Evolutionary conservation across 2,797 vertebrate genomes (phyloP).

Genomic region (Limosa lapponica): DNA sequence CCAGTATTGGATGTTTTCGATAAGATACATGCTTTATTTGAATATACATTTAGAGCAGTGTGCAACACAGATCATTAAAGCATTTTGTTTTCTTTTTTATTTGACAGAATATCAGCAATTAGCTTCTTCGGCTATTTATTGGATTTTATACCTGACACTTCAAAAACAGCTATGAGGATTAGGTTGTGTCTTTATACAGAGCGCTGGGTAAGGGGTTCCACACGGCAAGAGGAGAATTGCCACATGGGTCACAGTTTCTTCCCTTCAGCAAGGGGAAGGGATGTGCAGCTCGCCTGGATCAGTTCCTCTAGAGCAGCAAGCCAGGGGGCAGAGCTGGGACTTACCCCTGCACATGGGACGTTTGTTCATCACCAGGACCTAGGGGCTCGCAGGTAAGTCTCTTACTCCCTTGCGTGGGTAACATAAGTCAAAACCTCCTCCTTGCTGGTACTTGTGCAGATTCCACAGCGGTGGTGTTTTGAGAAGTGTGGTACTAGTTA

Average conservation of each 20-base stretch:
- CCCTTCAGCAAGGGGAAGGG: neutral
- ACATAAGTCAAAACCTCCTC: neutral
- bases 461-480: neutral
- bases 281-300: neutral
- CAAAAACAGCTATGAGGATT: neutral
- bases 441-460: neutral
- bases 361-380: neutral
- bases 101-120: constrained; percentile 35
- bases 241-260: fast-evolving
- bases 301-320: neutral
- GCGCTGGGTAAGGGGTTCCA: neutral
- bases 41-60: constrained; percentile 33
- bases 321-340: neutral
- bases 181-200: neutral
- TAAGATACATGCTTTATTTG: constrained; percentile 58
- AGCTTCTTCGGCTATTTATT: constrained; percentile 1
- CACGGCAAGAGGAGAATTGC: fast-evolving
- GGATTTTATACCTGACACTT: neutral
- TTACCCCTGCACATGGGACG: fast-evolving
- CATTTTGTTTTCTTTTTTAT: constrained; percentile 26
- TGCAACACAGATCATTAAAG: constrained; percentile 35
- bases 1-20: constrained; percentile 38
- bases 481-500: neutral
- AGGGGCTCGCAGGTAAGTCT: neutral
- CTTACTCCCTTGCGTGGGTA: neutral